phyloP scores from a whole-genome alignment of 2,888 invertebrate genomes.

The Caenorhabditis plicata region DNA sequence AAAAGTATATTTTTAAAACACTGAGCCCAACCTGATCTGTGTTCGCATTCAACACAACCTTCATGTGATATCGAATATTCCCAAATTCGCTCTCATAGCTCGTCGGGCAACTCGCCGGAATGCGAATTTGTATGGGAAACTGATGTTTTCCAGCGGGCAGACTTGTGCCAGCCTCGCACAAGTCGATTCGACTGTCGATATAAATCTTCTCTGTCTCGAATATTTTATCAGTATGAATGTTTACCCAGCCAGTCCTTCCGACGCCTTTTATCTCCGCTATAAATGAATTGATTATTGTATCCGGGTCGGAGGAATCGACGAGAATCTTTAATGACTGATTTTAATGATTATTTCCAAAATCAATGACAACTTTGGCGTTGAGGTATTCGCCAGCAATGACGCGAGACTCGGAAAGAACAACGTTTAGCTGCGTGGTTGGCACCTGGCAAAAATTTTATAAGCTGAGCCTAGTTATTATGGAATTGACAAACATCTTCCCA shows the following conservation, averaged over 20 bases:
- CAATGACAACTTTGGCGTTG: conserved; percentile 42
- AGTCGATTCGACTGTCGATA: conserved; percentile 39
- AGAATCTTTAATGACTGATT: conserved; percentile 36
- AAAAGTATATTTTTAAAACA: conserved; percentile 10
- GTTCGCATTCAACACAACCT: conserved; percentile 51
- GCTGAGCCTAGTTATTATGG: no score
- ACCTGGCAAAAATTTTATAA: conserved; percentile 53
- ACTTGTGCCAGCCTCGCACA: conserved; percentile 43
- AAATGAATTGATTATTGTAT: conserved; percentile 50
- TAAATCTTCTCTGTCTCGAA: conserved; percentile 64
- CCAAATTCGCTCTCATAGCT: conserved; percentile 62
- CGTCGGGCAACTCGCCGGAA: conserved; percentile 54
- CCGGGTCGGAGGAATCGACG: conserved; percentile 60
- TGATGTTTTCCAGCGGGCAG: conserved; percentile 58
- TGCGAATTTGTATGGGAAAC: conserved; percentile 52
- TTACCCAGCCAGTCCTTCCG: conserved; percentile 63
- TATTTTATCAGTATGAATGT: conserved; percentile 64
- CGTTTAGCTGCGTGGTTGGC: conserved; percentile 61
- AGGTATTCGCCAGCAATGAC: conserved; percentile 58
- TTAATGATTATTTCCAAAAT: not conserved
- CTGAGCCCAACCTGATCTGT: conserved; percentile 61
- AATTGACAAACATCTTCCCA: conserved; percentile 36
- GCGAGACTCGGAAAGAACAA: conserved; percentile 53
- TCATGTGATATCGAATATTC: conserved; percentile 58
- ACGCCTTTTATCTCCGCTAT: conserved; percentile 41